Conservation (phyloP, 2,113 vertebrate genomes). For the Podarcis muralis region DNA sequence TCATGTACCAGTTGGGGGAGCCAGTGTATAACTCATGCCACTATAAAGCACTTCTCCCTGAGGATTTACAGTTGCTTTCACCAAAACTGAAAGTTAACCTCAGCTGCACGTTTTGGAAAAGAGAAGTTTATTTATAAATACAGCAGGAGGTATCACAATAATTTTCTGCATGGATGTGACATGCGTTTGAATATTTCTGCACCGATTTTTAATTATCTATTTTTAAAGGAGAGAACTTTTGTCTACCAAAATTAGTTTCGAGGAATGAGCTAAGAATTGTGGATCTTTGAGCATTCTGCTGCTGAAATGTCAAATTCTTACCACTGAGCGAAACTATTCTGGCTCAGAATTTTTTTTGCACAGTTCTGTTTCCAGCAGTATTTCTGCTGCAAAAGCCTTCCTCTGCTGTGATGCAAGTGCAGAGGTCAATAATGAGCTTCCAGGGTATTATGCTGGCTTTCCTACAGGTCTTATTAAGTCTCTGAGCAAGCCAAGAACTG, state of each 20-base stretch:
- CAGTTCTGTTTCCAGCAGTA: too few relatives aligned
- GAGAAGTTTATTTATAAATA: background rate
- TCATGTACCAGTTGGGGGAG: conserved; percentile 62
- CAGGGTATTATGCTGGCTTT: background rate
- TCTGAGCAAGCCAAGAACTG: background rate
- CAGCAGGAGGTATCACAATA: background rate
- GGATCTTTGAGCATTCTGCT: background rate
- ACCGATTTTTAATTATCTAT: background rate
- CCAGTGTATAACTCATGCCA: conserved; percentile 16
- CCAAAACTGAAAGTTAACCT: background rate
- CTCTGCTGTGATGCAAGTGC: background rate
- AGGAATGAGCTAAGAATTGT: background rate
- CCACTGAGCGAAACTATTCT: background rate
- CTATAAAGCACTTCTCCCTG: background rate
- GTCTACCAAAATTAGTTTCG: background rate
- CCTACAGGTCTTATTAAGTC: background rate
- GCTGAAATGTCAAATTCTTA: background rate
- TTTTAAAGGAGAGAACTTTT: background rate
- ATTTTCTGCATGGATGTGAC: background rate
- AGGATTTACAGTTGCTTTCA: background rate
- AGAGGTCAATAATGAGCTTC: background rate
- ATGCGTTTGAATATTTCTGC: background rate
- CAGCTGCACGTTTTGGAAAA: background rate
- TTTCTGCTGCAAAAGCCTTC: background rate
- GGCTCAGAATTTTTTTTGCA: background rate